Evolutionary conservation across 2,113 vertebrate genomes (phyloP), one percentile per base, ranked within the genome.

Genomic region (Terrapene triunguis): DNA sequence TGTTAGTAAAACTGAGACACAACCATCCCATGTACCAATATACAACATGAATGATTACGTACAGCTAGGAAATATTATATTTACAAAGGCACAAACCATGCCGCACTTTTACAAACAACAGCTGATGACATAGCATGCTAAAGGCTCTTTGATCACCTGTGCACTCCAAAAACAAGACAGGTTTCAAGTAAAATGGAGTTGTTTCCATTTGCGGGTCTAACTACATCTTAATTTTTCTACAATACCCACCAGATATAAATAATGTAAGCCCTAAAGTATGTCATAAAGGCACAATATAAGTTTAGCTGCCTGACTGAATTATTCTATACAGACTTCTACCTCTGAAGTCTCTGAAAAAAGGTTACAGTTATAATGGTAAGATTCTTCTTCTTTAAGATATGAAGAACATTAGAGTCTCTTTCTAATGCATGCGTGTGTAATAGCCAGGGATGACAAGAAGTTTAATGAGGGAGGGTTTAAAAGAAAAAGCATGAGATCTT

Each of bases 201-300:
- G 55, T 48, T 96, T 84, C 85, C 81, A 86, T 92, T 94, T 91
- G 74, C 85, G 35, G 1, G 27, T 92, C 94, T 62, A 89, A 86
- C 48, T 82, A 65, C 83, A 93, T 94, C 85, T 91, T 94, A 62
- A 89, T 81, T 93, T 72, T 91, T 93, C 57, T 79, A 76, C 79
- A 92, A 96, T 82, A 79, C 86, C 85, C 74, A 94, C 50, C 79
- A 84, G 90, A 89, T 78, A 95, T 98, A 93, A 98, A 98, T 97
- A 97, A 98, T 94, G 80, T n/a, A 98, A 92, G 80, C 50, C 92
- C 88, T 98, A 85, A 97, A 96, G 76, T 92, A 96, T 92, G 93
- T 86, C 91, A 95, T 83, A 95, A 96, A 97, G 59, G 74, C 55
- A 93, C 94, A 97, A 88, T 85, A 93, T 80, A 95, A 97, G 93